phyloP scores from a whole-genome alignment of 2,888 invertebrate species.

The Caenorhabditis drosophilae region DNA sequence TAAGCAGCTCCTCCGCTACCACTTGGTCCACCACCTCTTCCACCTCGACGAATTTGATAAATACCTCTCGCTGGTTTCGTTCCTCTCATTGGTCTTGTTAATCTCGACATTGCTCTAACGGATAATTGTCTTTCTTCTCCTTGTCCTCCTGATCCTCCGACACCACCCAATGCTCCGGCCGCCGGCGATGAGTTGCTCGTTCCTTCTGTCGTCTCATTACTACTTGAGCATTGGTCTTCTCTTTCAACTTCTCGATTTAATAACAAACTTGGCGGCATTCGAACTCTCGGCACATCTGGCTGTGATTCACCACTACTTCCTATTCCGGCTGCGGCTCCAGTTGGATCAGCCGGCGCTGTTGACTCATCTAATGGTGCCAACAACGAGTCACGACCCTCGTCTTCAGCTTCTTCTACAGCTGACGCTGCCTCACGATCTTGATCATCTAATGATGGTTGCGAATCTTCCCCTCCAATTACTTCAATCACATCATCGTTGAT shows the following conservation, averaged over 20 bases:
- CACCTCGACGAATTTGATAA: slow-evolving; percentile 17
- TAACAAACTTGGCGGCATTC: slow-evolving; percentile 21
- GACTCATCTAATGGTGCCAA: slow-evolving; percentile 18
- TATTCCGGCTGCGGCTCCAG: slow-evolving; percentile 20
- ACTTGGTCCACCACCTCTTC: slow-evolving; percentile 1
- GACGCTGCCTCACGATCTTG: slow-evolving; percentile 52
- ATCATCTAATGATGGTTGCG: slow-evolving; percentile 43
- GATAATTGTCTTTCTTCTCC: neutral
- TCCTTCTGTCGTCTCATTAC: slow-evolving; percentile 13
- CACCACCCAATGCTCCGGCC: neutral
- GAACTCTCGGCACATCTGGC: slow-evolving; percentile 15
- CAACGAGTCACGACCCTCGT: slow-evolving; percentile 24
- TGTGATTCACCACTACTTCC: slow-evolving; percentile 16
- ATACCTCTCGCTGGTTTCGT: slow-evolving; percentile 29
- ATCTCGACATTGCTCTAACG: slow-evolving; percentile 7
- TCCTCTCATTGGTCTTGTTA: slow-evolving; percentile 9
- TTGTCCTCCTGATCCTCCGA: too few relatives aligned
- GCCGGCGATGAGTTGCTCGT: neutral
- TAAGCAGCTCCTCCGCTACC: neutral
- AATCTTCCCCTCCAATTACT: slow-evolving; percentile 42
- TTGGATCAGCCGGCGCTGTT: slow-evolving; percentile 34
- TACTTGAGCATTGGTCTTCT: slow-evolving; percentile 54
- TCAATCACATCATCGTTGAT: slow-evolving; percentile 24
- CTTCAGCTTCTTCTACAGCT: slow-evolving; percentile 50
- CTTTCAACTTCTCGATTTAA: slow-evolving; percentile 23